phyloP scores from a whole-genome alignment of 2,113 vertebrate genomes.

The Acrocephalus kingi region DNA sequence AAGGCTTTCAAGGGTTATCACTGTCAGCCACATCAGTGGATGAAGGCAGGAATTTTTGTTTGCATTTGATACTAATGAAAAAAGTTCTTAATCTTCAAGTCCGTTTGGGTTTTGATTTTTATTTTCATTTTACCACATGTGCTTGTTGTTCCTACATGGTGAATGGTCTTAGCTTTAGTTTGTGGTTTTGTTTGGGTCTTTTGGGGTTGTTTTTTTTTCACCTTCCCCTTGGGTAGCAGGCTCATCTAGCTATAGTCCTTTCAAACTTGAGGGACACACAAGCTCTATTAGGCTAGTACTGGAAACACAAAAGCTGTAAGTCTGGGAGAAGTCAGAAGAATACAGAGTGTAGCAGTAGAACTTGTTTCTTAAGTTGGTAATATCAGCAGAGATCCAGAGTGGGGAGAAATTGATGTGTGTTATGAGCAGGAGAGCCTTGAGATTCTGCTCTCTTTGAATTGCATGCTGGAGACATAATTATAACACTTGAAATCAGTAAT shows the following conservation, averaged over 20 bases:
- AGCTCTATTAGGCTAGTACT: neutral
- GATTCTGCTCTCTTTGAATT: neutral
- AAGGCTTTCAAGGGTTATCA: neutral
- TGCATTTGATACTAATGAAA: neutral
- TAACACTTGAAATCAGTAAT: neutral
- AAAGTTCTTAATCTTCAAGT: neutral
- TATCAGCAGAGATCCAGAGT: neutral
- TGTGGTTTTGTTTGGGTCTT: neutral
- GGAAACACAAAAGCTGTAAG: fast-evolving
- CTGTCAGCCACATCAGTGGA: neutral
- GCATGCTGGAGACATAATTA: neutral
- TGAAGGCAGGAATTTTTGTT: neutral
- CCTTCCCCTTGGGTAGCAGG: neutral
- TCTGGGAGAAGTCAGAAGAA: neutral
- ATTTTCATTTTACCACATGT: neutral
- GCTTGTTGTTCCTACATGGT: neutral
- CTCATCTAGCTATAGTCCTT: neutral
- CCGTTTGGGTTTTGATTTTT: fast-evolving
- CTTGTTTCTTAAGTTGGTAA: neutral
- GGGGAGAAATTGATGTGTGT: neutral
- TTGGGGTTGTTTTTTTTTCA: too few relatives aligned
- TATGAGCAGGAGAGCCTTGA: neutral
- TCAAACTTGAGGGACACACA: neutral
- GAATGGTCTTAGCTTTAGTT: neutral
- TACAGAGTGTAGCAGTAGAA: neutral